phyloP scores from a whole-genome alignment of 1,140 invertebrate species.

The Platyscapa corneri region DNA sequence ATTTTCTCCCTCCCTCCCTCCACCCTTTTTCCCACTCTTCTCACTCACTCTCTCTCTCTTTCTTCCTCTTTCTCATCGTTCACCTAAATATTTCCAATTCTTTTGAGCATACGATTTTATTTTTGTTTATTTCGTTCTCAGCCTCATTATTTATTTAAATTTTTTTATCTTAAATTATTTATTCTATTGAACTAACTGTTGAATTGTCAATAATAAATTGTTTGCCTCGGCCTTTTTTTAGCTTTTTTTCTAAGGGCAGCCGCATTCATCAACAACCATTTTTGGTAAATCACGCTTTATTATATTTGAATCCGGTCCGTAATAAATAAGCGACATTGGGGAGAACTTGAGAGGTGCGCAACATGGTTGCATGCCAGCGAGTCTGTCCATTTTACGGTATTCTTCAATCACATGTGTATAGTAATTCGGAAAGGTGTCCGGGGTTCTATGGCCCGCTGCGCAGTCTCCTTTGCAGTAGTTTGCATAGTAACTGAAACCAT shows the following conservation, averaged over 20 bases:
- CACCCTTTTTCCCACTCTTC: not conserved
- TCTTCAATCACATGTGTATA: slow-evolving; percentile 93
- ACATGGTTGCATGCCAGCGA: slow-evolving; percentile 88
- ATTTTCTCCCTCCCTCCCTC: not conserved
- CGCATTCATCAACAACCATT: slow-evolving; percentile 97
- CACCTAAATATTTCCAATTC: too few species aligned
- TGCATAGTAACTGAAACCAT: slow-evolving; percentile 83
- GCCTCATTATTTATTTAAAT: not conserved
- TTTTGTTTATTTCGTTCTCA: not conserved
- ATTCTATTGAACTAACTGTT: not conserved
- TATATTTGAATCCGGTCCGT: slow-evolving; percentile 91
- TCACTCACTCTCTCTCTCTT: not conserved
- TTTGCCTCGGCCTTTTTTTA: not conserved
- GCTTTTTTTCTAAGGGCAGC: slow-evolving; percentile 83
- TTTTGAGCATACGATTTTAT: too few species aligned
- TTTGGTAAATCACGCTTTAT: slow-evolving; percentile 95
- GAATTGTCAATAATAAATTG: too few species aligned
- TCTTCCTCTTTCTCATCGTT: not conserved
- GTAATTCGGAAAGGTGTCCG: slow-evolving; percentile 89
- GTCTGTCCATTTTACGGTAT: slow-evolving; percentile 83
- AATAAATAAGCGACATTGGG: slow-evolving; percentile 94
- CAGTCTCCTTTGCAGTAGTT: slow-evolving; percentile 95
- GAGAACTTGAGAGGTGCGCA: slow-evolving; percentile 96
- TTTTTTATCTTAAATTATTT: not conserved
- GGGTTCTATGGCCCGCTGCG: slow-evolving; percentile 81